A percentile compares a stretch with the other conserved stretches of the same genome.
These are phyloP conservation scores for Periophthalmus modestus DNA, from an alignment of 2,113 vertebrate genomes.

Conservation along the genomic window DNA sequence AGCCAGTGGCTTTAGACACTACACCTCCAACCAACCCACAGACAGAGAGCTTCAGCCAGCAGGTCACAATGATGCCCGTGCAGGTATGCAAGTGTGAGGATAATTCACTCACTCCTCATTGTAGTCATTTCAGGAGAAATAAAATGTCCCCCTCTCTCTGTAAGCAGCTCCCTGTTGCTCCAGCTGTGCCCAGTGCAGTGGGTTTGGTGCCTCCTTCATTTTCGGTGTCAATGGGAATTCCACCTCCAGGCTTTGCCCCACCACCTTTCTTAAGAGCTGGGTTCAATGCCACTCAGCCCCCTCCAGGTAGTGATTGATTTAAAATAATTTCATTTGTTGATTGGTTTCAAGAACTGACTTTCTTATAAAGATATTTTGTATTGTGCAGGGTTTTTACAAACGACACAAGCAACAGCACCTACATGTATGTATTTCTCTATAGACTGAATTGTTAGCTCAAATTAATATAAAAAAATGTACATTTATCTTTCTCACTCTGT, in stretches of 20 bases:
- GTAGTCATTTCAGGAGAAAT: neutral
- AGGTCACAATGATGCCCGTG: slow-evolving; percentile 89
- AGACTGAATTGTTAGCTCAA: neutral
- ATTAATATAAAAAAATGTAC: neutral
- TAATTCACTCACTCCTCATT: neutral
- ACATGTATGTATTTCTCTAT: slow-evolving; percentile 78
- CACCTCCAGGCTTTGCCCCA: slow-evolving; percentile 93
- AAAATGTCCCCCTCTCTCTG: neutral
- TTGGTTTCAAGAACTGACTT: neutral
- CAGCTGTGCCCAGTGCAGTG: slow-evolving; percentile 87
- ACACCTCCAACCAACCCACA: slow-evolving; percentile 80
- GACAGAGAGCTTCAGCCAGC: slow-evolving; percentile 87
- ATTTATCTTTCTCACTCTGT: neutral
- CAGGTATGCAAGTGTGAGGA: slow-evolving; percentile 79
- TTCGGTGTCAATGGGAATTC: slow-evolving; percentile 92
- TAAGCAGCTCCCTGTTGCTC: slow-evolving; percentile 88
- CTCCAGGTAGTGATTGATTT: slow-evolving; percentile 83
- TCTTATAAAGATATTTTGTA: neutral
- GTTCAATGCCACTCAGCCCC: slow-evolving; percentile 94
- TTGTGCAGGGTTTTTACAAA: slow-evolving; percentile 87
- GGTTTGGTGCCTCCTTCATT: slow-evolving; percentile 91
- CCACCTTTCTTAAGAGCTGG: slow-evolving; percentile 89
- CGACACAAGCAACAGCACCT: slow-evolving; percentile 82
- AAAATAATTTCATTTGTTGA: neutral
- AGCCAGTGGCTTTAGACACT: slow-evolving; percentile 77